Evolutionary conservation across 2,113 vertebrate species (phyloP).

Genomic region (Conger conger): DNA sequence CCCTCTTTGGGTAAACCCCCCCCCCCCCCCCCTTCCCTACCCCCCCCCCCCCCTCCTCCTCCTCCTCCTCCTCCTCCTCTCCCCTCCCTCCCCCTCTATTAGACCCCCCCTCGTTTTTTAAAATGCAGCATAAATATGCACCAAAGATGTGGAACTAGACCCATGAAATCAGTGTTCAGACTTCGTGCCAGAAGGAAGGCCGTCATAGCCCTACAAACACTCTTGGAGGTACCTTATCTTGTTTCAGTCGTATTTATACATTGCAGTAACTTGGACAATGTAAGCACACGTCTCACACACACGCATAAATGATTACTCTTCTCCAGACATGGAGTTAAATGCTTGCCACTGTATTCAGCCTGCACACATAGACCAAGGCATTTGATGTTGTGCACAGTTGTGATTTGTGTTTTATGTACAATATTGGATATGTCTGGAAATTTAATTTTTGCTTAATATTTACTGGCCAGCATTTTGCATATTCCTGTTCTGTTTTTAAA

Average conservation of each 20-base stretch:
- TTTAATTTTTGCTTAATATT: neutral
- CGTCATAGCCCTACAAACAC: conserved; percentile 98
- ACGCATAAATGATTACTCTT: no score
- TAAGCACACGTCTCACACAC: conserved; percentile 17
- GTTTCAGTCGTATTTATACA: conserved; percentile 69
- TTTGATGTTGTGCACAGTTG: neutral
- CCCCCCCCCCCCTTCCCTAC: conserved; percentile 59
- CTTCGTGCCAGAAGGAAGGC: conserved; percentile 94
- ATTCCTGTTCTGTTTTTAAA: neutral
- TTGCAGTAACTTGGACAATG: conserved; percentile 59
- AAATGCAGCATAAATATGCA: conserved; percentile 99
- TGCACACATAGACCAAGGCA: neutral
- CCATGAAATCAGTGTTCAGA: conserved; percentile 93
- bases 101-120: conserved; percentile 78
- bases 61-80: conserved; percentile 65
- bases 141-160: conserved; percentile 96
- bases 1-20: conserved; percentile 86
- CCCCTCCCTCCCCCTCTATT: conserved; percentile 62
- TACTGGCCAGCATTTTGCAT: conserved; percentile 9
- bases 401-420: conserved; percentile 5
- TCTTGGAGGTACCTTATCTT: conserved; percentile 96
- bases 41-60: conserved; percentile 65
- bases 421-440: neutral
- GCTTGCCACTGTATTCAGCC: neutral
- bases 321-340: no score